Evolutionary conservation across 2,888 invertebrate species (phyloP).

Genomic region (Diaprepes abbreviatus): DNA sequence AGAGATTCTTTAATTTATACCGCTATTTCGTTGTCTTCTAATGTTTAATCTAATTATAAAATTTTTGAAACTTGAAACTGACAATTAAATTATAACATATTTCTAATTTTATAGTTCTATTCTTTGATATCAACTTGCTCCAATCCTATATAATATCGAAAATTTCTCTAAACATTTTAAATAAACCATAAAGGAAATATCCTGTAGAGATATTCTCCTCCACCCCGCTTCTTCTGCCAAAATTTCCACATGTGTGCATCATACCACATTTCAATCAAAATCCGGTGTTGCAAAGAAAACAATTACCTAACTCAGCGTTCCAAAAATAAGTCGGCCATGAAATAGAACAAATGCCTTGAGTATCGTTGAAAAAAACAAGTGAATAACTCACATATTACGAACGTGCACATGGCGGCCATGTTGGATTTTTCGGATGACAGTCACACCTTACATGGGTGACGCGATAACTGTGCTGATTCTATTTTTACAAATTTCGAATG

Average conservation of each 20-base stretch:
- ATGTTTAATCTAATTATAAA: too few species aligned
- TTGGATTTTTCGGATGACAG: slow-evolving; percentile 55
- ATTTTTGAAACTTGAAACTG: too few species aligned
- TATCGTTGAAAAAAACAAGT: neutral
- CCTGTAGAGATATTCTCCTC: too few species aligned
- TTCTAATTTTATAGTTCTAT: too few species aligned
- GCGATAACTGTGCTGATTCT: slow-evolving; percentile 54
- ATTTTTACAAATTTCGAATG: slow-evolving; percentile 51
- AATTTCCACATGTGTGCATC: neutral
- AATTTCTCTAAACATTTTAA: too few species aligned
- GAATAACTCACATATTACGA: slow-evolving; percentile 8
- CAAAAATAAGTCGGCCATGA: neutral
- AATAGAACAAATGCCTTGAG: slow-evolving; percentile 18
- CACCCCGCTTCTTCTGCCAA: neutral
- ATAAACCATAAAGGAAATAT: too few species aligned
- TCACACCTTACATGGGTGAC: slow-evolving; percentile 62
- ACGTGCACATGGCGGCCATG: slow-evolving; percentile 53
- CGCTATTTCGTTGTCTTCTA: too few species aligned
- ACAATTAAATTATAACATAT: too few species aligned
- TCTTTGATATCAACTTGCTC: too few species aligned
- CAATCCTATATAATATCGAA: too few species aligned
- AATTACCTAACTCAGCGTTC: neutral
- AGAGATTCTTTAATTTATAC: too few species aligned
- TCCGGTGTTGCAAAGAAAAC: neutral
- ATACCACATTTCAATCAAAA: neutral